Base-by-base conservation (phyloP, 2,888 invertebrate species). In the Heliconius sara region DNA sequence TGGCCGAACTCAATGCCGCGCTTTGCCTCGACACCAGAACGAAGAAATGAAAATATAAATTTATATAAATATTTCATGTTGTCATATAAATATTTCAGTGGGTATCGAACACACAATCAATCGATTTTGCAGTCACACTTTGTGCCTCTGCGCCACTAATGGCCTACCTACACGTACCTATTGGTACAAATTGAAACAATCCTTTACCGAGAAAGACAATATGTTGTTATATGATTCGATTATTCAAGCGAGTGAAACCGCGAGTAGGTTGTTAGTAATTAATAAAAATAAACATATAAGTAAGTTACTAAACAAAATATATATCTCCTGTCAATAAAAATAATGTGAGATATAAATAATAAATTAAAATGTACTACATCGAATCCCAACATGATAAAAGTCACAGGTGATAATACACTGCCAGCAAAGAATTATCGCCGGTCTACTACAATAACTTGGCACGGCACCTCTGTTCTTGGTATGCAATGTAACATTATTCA, bases 361-460 rank as follows among this genome's bases (percentile, higher is more conserved):
- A 27, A 10, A 68, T 73, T 73, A 34, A 27, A 39, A 25, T 39
- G 57, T 16, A 27, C 27, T 27, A 60, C 22, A 27, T 74, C 30
- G 52, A 39, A 74, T 22, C 47, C 7, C 75, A 67, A 16, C 39
- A 60, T 75, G 67, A 75, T 79, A 57, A 43, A 79, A 63, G 73
- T 60, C 74, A 71, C 79, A 63, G 77, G 65, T 80, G 78, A 78
- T 76, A 77, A 74, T 77, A 72, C 52, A 76, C 65, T 76, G 72
- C 65, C 71, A 76, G 76, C 66, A 75, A 43, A 75, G 27, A 72
- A 78, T 65, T 76, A 80, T 67, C 47, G 75, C 60, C 76, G 60
- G 76, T 75, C 78, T 19, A 65, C 72, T 78, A 80, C 80, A 80
- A 76, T 80, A 76, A 65, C 57, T 80, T 80, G 80, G 80, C 80